These are phyloP conservation scores for Porites lobata DNA, from an alignment of 92 coral and sea anemone genomes.

Conservation along the genomic window DNA sequence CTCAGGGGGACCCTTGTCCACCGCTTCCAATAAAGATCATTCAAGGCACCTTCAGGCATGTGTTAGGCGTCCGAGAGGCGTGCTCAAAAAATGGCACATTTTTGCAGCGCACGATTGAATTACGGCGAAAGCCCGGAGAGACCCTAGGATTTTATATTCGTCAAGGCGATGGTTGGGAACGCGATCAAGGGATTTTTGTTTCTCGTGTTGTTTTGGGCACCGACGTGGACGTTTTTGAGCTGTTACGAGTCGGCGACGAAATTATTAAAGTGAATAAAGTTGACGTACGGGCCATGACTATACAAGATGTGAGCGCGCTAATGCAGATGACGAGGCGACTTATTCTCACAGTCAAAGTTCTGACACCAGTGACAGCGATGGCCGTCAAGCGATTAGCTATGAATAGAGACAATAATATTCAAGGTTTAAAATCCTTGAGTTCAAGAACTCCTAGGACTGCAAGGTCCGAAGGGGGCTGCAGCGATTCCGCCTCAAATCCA, in stretches of 20 bases:
- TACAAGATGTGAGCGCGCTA: conserved; percentile 98
- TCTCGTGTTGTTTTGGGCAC: conserved; percentile 98
- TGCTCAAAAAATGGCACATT: conserved; percentile 99
- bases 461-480: conserved; percentile 68
- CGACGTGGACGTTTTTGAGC: conserved; percentile 97
- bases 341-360: conserved; percentile 95
- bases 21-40: conserved; percentile 94
- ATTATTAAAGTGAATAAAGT: conserved; percentile 96
- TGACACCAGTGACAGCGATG: conserved; percentile 91
- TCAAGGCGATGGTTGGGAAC: conserved; percentile 99
- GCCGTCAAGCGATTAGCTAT: conserved; percentile 78
- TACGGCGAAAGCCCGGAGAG: conserved; percentile 97
- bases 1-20: conserved; percentile 96
- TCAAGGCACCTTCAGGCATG: conserved; percentile 92
- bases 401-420: conserved; percentile 69
- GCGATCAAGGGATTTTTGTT: conserved; percentile 96
- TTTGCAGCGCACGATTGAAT: conserved; percentile 94
- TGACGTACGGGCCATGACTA: conserved; percentile 92
- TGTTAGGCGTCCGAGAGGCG: conserved; percentile 96
- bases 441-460: conserved; percentile 69
- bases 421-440: conserved; percentile 57
- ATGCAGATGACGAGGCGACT: conserved; percentile 99
- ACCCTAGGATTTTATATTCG: conserved; percentile 99
- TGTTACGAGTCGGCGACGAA: conserved; percentile 98
- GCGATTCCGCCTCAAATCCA: conserved; percentile 66